Conservation (phyloP, 2,888 invertebrate genomes). For the Andrena marginata region DNA sequence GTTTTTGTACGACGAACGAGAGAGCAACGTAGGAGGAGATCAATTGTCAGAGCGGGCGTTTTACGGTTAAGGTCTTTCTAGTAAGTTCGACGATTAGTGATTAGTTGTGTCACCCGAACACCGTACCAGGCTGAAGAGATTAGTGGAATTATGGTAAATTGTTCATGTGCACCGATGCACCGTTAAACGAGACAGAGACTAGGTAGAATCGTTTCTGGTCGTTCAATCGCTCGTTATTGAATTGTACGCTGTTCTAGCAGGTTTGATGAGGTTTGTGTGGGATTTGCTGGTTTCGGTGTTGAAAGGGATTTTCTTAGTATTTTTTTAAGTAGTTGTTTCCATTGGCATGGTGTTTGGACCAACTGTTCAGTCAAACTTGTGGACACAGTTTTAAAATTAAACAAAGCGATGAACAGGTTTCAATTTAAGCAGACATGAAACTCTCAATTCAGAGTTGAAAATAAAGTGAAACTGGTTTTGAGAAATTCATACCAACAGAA, state of each 20-base stretch:
- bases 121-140: slow-evolving; percentile 27
- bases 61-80: slow-evolving; percentile 82
- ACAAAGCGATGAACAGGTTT: too few relatives aligned
- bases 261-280: neutral
- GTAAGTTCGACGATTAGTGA: slow-evolving; percentile 76
- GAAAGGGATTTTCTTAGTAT: neutral
- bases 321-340: neutral
- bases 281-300: neutral
- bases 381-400: too few relatives aligned
- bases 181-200: slow-evolving; percentile 38
- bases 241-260: slow-evolving; percentile 57
- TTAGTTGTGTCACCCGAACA: slow-evolving; percentile 70
- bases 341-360: too few relatives aligned
- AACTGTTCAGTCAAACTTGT: too few relatives aligned
- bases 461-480: too few relatives aligned
- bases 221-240: slow-evolving; percentile 54
- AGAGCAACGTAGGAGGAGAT: slow-evolving; percentile 69
- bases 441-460: too few relatives aligned
- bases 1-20: slow-evolving; percentile 55
- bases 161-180: slow-evolving; percentile 23
- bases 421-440: too few relatives aligned
- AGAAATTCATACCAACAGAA: too few relatives aligned
- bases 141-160: slow-evolving; percentile 5
- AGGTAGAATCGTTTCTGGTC: slow-evolving; percentile 55
- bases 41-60: slow-evolving; percentile 84